A percentile compares a stretch with the other conserved stretches of the same genome.
phyloP scores from a whole-genome alignment of 2,888 invertebrate species.

The Tetragonisca angustula region DNA sequence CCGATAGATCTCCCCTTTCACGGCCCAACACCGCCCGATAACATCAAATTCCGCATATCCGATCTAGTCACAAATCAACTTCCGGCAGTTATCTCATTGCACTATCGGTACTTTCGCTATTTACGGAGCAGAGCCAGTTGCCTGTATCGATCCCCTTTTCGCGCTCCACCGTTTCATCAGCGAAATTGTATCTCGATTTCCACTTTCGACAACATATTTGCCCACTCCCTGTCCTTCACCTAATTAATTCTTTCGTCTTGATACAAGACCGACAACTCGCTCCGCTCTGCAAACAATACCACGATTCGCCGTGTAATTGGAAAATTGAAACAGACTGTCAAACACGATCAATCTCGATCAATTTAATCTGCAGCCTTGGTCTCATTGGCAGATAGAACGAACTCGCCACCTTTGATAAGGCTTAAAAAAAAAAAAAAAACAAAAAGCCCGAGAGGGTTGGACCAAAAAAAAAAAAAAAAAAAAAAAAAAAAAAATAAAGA shows the following conservation, averaged over 20 bases:
- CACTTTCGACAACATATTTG: slow-evolving; percentile 20
- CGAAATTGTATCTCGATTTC: slow-evolving; percentile 23
- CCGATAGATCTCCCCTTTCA: slow-evolving; percentile 23
- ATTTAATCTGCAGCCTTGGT: not conserved
- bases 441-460: too few relatives aligned
- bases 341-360: not conserved
- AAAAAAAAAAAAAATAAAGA: too few relatives aligned
- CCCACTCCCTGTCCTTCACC: not conserved
- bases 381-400: too few relatives aligned
- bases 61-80: slow-evolving; percentile 46
- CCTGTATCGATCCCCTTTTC: slow-evolving; percentile 8
- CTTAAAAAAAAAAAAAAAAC: not conserved
- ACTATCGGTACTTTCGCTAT: slow-evolving; percentile 38
- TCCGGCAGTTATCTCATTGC: slow-evolving; percentile 54
- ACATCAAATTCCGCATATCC: slow-evolving; percentile 36
- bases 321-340: not conserved
- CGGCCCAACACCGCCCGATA: slow-evolving; percentile 23
- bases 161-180: slow-evolving; percentile 7
- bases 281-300: not conserved
- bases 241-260: not conserved
- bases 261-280: too few relatives aligned
- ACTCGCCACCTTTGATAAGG: not conserved
- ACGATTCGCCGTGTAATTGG: not conserved
- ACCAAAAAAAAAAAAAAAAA: too few relatives aligned
- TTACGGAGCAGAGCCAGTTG: slow-evolving; percentile 35